Conservation (phyloP, 2,113 vertebrate species). For the Micromys minutus region DNA sequence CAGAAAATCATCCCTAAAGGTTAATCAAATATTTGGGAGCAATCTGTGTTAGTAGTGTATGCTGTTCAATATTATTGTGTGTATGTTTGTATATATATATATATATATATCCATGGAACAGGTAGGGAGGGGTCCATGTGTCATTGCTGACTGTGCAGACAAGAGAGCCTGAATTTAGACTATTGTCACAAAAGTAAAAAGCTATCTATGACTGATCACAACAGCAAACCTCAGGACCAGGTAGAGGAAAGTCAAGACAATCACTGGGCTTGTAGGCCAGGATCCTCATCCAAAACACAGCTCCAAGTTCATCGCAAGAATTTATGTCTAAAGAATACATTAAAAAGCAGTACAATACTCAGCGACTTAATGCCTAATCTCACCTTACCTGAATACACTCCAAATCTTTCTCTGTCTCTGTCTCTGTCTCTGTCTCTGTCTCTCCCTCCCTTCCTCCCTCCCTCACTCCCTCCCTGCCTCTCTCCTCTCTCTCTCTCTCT, state of each 20-base stretch:
- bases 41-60: neutral
- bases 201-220: neutral
- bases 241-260: neutral
- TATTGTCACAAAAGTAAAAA: neutral
- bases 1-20: neutral
- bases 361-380: neutral
- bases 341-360: too few species aligned
- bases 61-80: neutral
- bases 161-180: neutral
- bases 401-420: too few species aligned
- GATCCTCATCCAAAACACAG: accelerated
- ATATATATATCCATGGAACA: neutral
- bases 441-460: too few species aligned
- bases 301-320: neutral
- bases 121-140: too few species aligned
- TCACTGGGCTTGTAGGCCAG: too few species aligned
- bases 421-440: too few species aligned
- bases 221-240: accelerated
- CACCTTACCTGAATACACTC: neutral
- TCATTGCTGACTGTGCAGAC: neutral
- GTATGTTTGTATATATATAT: neutral
- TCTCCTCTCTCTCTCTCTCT: too few species aligned
- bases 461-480: too few species aligned
- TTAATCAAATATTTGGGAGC: neutral
- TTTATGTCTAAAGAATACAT: too few species aligned